Evolutionary conservation across 2,888 invertebrate species (phyloP).

Genomic region (Ectobius pallidus): DNA sequence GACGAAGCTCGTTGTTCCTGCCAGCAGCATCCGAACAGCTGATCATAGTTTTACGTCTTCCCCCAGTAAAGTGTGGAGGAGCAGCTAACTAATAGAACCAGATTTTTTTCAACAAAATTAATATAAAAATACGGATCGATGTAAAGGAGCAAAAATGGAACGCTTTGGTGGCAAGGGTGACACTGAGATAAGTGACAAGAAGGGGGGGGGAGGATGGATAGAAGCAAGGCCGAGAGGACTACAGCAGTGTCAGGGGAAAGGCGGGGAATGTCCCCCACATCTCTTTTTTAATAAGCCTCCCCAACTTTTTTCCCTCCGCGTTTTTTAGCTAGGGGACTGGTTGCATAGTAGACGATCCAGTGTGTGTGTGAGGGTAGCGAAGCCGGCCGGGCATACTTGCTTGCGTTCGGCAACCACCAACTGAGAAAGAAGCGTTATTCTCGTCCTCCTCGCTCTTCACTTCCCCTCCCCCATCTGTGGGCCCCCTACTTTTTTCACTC

Average conservation of each 20-base stretch:
- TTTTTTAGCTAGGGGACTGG: constrained; percentile 36
- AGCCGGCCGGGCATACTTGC: neutral
- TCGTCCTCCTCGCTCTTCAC: constrained; percentile 26
- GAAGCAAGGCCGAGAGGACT: neutral
- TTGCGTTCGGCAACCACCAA: constrained; percentile 29
- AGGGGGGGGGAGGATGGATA: constrained; percentile 3
- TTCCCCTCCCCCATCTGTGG: constrained; percentile 24
- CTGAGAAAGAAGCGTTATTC: constrained; percentile 41
- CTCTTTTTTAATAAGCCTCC: constrained; percentile 23
- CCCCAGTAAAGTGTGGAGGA: neutral
- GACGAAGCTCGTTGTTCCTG: too few species aligned
- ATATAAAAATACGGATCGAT: constrained; percentile 24
- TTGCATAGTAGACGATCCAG: constrained; percentile 30
- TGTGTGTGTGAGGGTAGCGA: neutral
- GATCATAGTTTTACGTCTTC: too few species aligned
- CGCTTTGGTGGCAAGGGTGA: constrained; percentile 25
- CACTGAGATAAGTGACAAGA: constrained; percentile 14
- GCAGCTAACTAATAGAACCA: neutral
- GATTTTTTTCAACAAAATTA: neutral
- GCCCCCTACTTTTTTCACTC: constrained; percentile 28
- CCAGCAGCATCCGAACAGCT: too few species aligned
- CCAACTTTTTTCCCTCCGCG: constrained; percentile 27
- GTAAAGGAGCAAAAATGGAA: constrained; percentile 13
- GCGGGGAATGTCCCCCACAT: constrained; percentile 18
- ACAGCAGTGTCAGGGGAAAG: constrained; percentile 16